Percentiles rank a stretch among this genome's conserved stretches.
Evolutionary conservation across 2,888 invertebrate species (phyloP).

Genomic region (Hyles lineata): DNA sequence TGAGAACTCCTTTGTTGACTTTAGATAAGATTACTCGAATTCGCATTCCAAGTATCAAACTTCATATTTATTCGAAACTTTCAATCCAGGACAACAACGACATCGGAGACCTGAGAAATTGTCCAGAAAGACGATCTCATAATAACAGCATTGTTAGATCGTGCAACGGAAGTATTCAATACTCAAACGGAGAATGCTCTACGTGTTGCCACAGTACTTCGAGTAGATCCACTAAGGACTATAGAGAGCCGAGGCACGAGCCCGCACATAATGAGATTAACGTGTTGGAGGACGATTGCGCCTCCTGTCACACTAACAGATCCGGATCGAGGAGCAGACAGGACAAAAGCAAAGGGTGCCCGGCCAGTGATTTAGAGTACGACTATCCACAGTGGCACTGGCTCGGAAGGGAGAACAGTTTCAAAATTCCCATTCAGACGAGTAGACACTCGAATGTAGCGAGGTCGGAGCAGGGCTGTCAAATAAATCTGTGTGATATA

Average conservation of each 20-base stretch:
- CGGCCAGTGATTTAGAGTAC: conserved; percentile 80
- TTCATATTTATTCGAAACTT: conserved; percentile 58
- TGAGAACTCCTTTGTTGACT: conserved; percentile 60
- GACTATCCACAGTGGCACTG: conserved; percentile 83
- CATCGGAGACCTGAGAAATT: conserved; percentile 76
- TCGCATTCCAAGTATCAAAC: conserved; percentile 60
- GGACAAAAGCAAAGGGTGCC: conserved; percentile 82
- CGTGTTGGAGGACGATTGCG: conserved; percentile 76
- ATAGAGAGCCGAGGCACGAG: conserved; percentile 76
- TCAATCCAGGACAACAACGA: conserved; percentile 77
- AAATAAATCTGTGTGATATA: conserved; percentile 88
- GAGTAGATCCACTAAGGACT: conserved; percentile 80
- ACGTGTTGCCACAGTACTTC: conserved; percentile 82
- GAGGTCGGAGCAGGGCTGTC: conserved; percentile 82
- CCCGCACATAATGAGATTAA: conserved; percentile 75
- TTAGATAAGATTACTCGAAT: conserved; percentile 70
- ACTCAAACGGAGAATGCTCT: conserved; percentile 80
- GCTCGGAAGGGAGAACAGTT: conserved; percentile 82
- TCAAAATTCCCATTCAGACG: conserved; percentile 81
- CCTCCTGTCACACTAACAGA: conserved; percentile 78
- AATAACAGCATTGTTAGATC: conserved; percentile 82
- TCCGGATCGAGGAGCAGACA: conserved; percentile 79
- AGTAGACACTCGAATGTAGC: conserved; percentile 78
- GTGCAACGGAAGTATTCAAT: conserved; percentile 80
- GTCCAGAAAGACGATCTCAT: conserved; percentile 78